A percentile compares a stretch with the other conserved stretches of the same genome.
These are phyloP conservation scores for Gallinago jamesoni DNA, from an alignment of 2,113 vertebrate genomes.

Conservation along the genomic window DNA sequence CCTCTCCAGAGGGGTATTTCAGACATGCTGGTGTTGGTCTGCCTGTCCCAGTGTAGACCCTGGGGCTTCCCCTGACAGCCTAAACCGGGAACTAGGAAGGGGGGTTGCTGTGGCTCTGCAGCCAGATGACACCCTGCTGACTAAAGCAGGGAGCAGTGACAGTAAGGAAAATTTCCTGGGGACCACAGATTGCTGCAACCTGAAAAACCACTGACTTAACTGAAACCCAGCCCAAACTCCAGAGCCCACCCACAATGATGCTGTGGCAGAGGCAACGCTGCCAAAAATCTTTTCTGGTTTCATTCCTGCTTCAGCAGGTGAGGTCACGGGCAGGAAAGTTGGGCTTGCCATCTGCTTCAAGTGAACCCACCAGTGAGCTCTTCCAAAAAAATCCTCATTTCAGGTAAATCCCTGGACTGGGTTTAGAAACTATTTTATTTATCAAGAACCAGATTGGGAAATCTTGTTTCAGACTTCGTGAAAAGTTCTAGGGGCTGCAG, in stretches of 20 bases:
- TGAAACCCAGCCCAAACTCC: neutral
- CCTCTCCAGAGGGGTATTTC: neutral
- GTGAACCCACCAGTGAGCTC: neutral
- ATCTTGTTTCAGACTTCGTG: neutral
- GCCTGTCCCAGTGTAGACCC: neutral
- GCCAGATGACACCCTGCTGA: neutral
- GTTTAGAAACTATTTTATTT: neutral
- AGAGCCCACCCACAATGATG: neutral
- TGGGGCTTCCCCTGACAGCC: neutral
- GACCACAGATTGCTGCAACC: neutral
- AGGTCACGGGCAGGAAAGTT: neutral
- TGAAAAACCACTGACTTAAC: neutral
- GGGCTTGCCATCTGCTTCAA: neutral
- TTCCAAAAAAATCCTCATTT: neutral
- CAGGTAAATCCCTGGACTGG: neutral
- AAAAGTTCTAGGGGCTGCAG: neutral
- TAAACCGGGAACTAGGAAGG: accelerated
- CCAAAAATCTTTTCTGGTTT: neutral
- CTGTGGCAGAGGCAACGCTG: accelerated
- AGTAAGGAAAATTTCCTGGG: neutral
- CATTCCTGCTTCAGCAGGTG: neutral
- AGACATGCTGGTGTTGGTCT: neutral
- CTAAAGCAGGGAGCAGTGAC: neutral
- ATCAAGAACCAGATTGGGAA: neutral
- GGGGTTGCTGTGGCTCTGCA: neutral